Evolutionary conservation across 2,888 invertebrate genomes (phyloP).

Genomic region (Macropis europaea): DNA sequence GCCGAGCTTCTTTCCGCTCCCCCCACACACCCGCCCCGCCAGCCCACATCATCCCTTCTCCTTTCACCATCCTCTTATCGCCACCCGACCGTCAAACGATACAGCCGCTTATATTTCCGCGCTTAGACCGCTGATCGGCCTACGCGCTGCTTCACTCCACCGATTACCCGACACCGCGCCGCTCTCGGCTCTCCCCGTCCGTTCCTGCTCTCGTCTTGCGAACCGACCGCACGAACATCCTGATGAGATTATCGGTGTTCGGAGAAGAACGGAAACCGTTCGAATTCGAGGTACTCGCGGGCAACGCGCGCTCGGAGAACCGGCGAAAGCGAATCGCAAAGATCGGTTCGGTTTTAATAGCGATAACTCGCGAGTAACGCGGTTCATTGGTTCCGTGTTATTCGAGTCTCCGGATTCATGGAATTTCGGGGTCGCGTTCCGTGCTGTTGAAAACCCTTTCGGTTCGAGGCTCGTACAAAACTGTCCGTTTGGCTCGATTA

Average conservation of each 20-base stretch:
- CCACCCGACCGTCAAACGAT: conserved; percentile 20
- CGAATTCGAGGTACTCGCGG: not conserved
- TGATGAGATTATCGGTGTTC: not conserved
- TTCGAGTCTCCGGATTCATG: too few relatives aligned
- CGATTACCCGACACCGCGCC: conserved; percentile 7
- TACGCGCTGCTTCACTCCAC: not conserved
- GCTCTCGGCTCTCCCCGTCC: not conserved
- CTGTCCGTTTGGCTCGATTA: too few relatives aligned
- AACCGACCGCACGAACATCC: not conserved
- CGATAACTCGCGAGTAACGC: too few relatives aligned
- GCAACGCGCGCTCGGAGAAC: too few relatives aligned
- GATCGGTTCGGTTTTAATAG: too few relatives aligned
- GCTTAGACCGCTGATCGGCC: conserved; percentile 23
- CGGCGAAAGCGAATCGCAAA: too few relatives aligned
- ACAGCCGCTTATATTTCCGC: conserved; percentile 22
- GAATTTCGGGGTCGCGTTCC: too few relatives aligned
- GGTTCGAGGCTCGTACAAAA: too few relatives aligned
- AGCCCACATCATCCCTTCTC: not conserved
- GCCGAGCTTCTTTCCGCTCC: not conserved
- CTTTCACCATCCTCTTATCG: not conserved
- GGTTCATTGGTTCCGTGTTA: too few relatives aligned
- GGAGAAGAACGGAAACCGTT: not conserved
- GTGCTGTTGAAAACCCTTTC: too few relatives aligned
- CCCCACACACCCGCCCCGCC: not conserved
- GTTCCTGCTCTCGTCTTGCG: not conserved